Evolutionary conservation across 1,140 invertebrate species (phyloP).

Genomic region (Carposina sasakii): DNA sequence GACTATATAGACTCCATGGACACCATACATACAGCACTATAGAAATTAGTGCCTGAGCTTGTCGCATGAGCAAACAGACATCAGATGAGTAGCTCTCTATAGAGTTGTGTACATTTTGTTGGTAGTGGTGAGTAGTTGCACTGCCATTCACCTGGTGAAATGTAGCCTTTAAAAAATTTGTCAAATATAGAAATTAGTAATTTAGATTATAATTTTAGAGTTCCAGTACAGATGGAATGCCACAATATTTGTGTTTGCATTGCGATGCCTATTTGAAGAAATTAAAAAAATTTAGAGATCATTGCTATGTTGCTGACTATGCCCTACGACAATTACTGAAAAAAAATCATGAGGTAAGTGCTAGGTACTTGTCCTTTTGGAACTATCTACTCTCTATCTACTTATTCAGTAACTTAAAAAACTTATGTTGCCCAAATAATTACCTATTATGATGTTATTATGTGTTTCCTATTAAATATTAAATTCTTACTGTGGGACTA

Average conservation of each 20-base stretch:
- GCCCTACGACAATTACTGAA: conserved; percentile 41
- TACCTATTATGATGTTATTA: no score
- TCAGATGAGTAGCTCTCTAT: no score
- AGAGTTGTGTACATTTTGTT: no score
- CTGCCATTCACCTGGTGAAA: no score
- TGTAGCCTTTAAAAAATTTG: conserved; percentile 1
- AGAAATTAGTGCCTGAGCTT: no score
- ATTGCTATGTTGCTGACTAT: conserved; percentile 52
- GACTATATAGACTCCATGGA: no score
- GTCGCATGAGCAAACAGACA: no score
- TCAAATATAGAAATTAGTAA: conserved; percentile 1
- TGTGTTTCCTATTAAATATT: not conserved
- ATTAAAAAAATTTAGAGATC: conserved; percentile 46
- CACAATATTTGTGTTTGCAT: conserved; percentile 46
- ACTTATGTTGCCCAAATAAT: conserved; percentile 2
- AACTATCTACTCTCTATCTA: not conserved
- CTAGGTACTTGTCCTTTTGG: not conserved
- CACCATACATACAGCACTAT: no score
- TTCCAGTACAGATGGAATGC: conserved; percentile 35
- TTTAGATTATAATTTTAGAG: conserved; percentile 34
- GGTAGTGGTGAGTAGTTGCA: no score
- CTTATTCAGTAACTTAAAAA: not conserved
- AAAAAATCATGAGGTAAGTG: conserved; percentile 42
- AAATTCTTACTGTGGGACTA: no score
- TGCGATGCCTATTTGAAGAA: conserved; percentile 42